phyloP scores from a whole-genome alignment of 1,140 invertebrate species.

The Babylonia areolata region DNA sequence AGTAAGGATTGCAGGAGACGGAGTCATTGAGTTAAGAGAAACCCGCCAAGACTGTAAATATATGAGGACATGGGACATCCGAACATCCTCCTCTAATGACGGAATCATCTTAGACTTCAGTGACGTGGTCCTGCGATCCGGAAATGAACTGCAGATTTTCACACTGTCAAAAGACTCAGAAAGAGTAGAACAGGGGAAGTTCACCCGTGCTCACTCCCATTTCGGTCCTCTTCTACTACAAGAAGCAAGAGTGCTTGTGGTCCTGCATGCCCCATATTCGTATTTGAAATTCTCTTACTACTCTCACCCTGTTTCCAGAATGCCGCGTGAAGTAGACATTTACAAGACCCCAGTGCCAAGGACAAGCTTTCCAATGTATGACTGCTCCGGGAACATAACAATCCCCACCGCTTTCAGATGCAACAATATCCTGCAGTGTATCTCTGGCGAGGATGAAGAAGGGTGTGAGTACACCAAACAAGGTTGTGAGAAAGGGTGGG shows the following conservation, averaged over 20 bases:
- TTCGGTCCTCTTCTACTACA: background rate
- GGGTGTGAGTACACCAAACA: background rate
- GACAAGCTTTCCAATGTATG: background rate
- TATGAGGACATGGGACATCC: background rate
- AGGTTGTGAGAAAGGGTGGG: slow-evolving; percentile 14
- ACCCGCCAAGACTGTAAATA: background rate
- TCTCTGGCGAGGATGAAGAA: slow-evolving; percentile 3
- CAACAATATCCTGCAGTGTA: slow-evolving; percentile 13
- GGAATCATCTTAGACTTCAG: background rate
- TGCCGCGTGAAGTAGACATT: background rate
- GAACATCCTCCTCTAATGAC: background rate
- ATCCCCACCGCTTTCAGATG: background rate
- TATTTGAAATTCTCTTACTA: background rate
- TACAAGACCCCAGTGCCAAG: background rate
- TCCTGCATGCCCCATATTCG: background rate
- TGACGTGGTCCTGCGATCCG: background rate
- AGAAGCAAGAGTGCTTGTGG: background rate
- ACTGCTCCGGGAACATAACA: background rate
- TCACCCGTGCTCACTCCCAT: background rate
- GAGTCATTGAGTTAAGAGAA: background rate
- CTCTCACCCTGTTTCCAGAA: background rate
- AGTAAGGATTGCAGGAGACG: background rate
- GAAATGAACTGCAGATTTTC: background rate
- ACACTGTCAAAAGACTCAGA: background rate
- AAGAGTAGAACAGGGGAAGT: background rate